Evolutionary conservation across 2,888 invertebrate species (phyloP).

Genomic region (Glaucopsyche alexis): DNA sequence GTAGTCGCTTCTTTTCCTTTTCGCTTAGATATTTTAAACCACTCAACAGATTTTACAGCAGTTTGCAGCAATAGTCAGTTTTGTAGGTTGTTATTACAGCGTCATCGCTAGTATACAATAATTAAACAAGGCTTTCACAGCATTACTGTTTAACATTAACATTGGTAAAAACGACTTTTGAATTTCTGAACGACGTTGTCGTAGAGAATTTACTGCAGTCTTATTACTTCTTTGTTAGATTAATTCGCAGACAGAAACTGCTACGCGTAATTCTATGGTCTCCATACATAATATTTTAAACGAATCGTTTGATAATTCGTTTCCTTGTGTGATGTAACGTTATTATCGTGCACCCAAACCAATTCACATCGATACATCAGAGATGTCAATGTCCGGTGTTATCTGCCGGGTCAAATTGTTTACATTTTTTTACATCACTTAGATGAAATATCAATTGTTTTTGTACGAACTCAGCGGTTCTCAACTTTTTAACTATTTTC

Average conservation of each 20-base stretch:
- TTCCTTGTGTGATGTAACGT: constrained; percentile 26
- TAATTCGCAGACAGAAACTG: not conserved
- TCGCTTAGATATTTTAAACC: no score
- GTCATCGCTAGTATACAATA: no score
- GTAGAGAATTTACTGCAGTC: no score
- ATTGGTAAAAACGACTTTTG: no score
- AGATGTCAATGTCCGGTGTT: constrained; percentile 61
- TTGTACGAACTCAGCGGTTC: constrained; percentile 41
- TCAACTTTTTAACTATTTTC: constrained; percentile 47
- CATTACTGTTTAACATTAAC: no score
- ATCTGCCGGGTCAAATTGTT: constrained; percentile 59
- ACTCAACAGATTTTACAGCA: no score
- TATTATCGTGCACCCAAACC: constrained; percentile 42
- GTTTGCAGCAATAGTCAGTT: no score
- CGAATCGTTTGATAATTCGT: constrained; percentile 24
- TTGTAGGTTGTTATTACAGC: no score
- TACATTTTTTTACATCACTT: constrained; percentile 46
- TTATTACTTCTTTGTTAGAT: no score
- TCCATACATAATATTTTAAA: not conserved
- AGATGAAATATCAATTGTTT: constrained; percentile 49
- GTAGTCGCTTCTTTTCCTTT: no score
- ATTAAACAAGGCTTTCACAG: no score
- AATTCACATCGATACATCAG: constrained; percentile 44
- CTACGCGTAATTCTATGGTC: not conserved
- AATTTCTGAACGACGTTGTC: no score